These are phyloP conservation scores for Prietella phreatophila DNA, from an alignment of 2,113 vertebrate genomes.

Conservation along the genomic window DNA sequence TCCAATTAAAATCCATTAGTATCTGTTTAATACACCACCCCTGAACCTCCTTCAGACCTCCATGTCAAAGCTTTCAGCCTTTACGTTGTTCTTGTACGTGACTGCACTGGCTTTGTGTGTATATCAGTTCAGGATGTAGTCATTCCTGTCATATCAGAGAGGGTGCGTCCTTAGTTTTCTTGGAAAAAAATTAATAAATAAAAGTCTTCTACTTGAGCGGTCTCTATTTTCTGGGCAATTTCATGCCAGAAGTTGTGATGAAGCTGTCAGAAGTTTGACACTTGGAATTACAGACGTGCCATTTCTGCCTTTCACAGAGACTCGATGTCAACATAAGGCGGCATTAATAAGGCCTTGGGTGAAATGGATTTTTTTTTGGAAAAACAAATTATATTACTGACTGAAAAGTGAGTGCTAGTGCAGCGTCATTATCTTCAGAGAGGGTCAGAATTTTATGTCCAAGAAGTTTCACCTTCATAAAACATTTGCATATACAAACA, in stretches of 20 bases:
- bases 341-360: constrained; percentile 4
- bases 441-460: constrained; percentile 27
- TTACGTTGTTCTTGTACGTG: background rate
- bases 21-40: background rate
- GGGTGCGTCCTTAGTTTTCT: background rate
- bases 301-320: constrained; percentile 59
- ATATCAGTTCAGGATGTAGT: background rate
- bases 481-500: background rate
- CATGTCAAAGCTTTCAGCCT: constrained; percentile 14
- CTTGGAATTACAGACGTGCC: constrained; percentile 64
- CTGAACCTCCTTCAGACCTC: background rate
- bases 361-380: background rate
- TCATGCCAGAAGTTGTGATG: constrained; percentile 56
- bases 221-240: constrained; percentile 26
- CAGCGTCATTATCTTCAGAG: background rate
- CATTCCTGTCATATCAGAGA: constrained; percentile 9
- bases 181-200: background rate
- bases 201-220: background rate
- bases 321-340: constrained; percentile 40
- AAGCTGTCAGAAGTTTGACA: constrained; percentile 63
- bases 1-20: constrained; percentile 46
- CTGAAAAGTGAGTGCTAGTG: constrained; percentile 2
- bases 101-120: background rate
- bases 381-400: background rate
- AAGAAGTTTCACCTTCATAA: constrained; percentile 22